These are phyloP conservation scores for Pterocles burchelli DNA, from an alignment of 2,113 vertebrate genomes.

Conservation along the genomic window DNA sequence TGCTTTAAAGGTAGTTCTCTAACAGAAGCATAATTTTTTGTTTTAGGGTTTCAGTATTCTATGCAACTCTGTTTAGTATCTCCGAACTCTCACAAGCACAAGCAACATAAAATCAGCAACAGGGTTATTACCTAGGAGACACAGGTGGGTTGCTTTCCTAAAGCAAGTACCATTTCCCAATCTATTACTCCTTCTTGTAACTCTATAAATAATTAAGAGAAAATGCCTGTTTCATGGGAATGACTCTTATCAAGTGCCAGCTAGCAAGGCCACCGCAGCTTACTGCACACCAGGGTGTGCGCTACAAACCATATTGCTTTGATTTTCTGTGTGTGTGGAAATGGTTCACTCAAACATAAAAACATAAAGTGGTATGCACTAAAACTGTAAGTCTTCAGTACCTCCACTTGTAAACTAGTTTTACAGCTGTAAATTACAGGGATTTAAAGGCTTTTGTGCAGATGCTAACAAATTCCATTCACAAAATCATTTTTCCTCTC, in stretches of 20 bases:
- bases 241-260: slow-evolving; percentile 1
- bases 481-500: background rate
- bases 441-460: slow-evolving; percentile 50
- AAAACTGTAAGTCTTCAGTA: slow-evolving; percentile 21
- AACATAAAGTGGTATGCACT: background rate
- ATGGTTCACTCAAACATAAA: slow-evolving; percentile 29
- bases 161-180: slow-evolving; percentile 13
- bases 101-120: background rate
- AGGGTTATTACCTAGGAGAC: slow-evolving; percentile 18
- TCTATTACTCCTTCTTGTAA: slow-evolving; percentile 13
- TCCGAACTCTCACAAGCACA: background rate
- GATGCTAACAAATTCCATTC: slow-evolving; percentile 60
- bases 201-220: slow-evolving; percentile 52
- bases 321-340: slow-evolving; percentile 9
- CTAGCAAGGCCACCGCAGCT: slow-evolving; percentile 34
- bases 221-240: slow-evolving; percentile 11
- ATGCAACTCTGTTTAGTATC: background rate
- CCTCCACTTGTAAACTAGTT: slow-evolving; percentile 44
- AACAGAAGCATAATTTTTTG: background rate
- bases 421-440: slow-evolving; percentile 59
- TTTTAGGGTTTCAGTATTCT: background rate
- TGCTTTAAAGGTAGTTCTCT: background rate
- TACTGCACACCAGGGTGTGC: background rate
- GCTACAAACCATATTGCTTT: slow-evolving; percentile 11
- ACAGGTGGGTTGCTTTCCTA: slow-evolving; percentile 20